Evolutionary conservation across 2,797 vertebrate genomes (phyloP).

Genomic region (Myripristis murdjan): DNA sequence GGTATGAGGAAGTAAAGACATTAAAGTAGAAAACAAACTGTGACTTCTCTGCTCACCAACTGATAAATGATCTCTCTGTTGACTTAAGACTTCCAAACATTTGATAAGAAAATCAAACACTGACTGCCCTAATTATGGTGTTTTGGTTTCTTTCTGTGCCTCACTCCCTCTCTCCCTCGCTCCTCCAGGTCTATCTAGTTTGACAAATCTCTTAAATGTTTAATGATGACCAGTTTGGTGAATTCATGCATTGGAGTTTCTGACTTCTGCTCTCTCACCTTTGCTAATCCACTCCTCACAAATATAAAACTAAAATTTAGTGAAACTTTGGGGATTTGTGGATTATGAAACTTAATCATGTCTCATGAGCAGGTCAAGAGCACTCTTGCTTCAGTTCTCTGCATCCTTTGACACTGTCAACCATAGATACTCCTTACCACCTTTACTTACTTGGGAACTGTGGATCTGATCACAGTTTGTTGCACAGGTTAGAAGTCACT

Average conservation of each 20-base stretch:
- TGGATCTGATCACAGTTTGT: too few relatives aligned
- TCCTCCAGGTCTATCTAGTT: not conserved
- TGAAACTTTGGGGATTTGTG: too few relatives aligned
- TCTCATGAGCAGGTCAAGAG: too few relatives aligned
- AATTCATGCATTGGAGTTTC: not conserved
- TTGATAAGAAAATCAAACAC: conserved; percentile 30
- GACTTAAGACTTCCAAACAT: conserved; percentile 2
- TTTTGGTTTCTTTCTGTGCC: conserved; percentile 12
- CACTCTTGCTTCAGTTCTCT: too few relatives aligned
- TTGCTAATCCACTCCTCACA: not conserved
- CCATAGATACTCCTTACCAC: too few relatives aligned
- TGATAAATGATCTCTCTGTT: conserved; percentile 47
- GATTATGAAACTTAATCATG: too few relatives aligned
- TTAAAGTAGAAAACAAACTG: not conserved
- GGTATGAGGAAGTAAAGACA: conserved; percentile 30
- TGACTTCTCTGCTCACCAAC: not conserved
- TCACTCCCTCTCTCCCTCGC: conserved; percentile 16
- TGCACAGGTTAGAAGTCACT: too few relatives aligned
- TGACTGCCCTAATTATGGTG: conserved; percentile 4
- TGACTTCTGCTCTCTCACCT: conserved; percentile 19
- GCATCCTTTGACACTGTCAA: too few relatives aligned
- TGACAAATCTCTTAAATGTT: too few relatives aligned
- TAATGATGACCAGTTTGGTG: too few relatives aligned
- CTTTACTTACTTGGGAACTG: too few relatives aligned
- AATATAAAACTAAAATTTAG: not conserved